Base-by-base conservation (phyloP, 2,888 invertebrate species). In the Synergus gifuensis region DNA sequence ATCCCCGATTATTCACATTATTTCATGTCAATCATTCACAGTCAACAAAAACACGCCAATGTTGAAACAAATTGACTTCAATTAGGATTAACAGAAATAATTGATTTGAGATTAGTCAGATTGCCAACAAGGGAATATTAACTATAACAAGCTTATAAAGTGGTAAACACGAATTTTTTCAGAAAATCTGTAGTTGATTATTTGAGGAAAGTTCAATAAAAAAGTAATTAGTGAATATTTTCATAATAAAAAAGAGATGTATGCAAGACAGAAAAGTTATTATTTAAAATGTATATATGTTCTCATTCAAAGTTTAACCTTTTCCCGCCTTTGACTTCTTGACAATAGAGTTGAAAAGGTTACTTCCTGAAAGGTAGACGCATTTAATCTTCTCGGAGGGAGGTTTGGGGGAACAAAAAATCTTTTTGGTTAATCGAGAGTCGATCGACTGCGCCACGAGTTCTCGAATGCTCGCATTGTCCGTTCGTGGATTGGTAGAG, bases 351-450 rank as follows among this genome's bases (percentile, higher is more conserved):
- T 73, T n/a, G 28, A 36, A 73, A 73, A 73, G 28, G 69, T 49
- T 54, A 54, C 22, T 77, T 78, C 67, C 76, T 63, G 46, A 80
- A 80, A 81, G 73, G 36, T 66, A 79, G 77, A 67, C 64, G 78
- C 79, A 76, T 82, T 83, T 80, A 80, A 83, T 77, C 63, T 82
- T 77, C 69, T 80, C 58, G 18, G 16, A n/a, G 49, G 49, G 7
- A 12, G 28, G 36, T 12, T 16, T 49, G 16, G 73, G 54, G 49
- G n/a, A 82, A 83, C 76, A 80, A 86, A 84, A 86, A 84, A 87
- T 85, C 85, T 87, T 73, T 86, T 85, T 83, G 85, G 87, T 89
- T 88, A 89, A 90, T 89, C 87, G 87, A 89, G 86, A 90, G 86
- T 81, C 87, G 88, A 90, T 90, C 88, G 88, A 90, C 87, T 86